These are phyloP conservation scores for Poeciliopsis paucimaculata DNA, from an alignment of 2,797 vertebrate genomes.

Conservation along the genomic window DNA sequence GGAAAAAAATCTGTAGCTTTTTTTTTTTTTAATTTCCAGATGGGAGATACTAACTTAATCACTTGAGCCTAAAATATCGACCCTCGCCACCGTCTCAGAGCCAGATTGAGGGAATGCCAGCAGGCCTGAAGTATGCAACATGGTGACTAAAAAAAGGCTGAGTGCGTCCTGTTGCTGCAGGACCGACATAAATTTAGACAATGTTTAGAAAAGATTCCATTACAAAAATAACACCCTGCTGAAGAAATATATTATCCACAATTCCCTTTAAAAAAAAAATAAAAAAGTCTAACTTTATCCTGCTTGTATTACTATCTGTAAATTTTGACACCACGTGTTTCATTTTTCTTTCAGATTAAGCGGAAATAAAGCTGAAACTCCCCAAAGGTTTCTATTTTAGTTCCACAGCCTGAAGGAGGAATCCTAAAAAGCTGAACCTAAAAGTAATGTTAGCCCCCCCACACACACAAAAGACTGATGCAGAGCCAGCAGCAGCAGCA, in stretches of 20 bases:
- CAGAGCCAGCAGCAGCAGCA: constrained; percentile 37
- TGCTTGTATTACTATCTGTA: background rate
- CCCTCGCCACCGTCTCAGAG: constrained; percentile 23
- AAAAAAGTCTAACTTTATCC: background rate
- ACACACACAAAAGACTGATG: constrained; percentile 23
- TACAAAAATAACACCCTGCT: constrained; percentile 58
- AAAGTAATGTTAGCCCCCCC: constrained; percentile 43
- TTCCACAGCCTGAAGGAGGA: constrained; percentile 19
- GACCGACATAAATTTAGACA: constrained; percentile 52
- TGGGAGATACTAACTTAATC: background rate
- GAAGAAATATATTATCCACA: background rate
- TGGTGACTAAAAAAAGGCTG: constrained; percentile 59
- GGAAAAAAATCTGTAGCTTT: background rate
- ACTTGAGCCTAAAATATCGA: constrained; percentile 50
- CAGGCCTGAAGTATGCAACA: constrained; percentile 42
- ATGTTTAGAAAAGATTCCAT: constrained; percentile 54
- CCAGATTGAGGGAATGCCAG: constrained; percentile 40
- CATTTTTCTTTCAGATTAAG: background rate
- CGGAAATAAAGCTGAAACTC: background rate
- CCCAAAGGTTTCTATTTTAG: constrained; percentile 29
- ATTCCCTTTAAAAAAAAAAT: background rate
- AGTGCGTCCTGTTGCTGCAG: constrained; percentile 61
- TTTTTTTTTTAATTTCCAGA: background rate
- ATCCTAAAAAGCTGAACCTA: constrained; percentile 45
- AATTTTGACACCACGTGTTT: background rate